Evolutionary conservation across 2,113 vertebrate genomes (phyloP).

Genomic region (Fulica atra): DNA sequence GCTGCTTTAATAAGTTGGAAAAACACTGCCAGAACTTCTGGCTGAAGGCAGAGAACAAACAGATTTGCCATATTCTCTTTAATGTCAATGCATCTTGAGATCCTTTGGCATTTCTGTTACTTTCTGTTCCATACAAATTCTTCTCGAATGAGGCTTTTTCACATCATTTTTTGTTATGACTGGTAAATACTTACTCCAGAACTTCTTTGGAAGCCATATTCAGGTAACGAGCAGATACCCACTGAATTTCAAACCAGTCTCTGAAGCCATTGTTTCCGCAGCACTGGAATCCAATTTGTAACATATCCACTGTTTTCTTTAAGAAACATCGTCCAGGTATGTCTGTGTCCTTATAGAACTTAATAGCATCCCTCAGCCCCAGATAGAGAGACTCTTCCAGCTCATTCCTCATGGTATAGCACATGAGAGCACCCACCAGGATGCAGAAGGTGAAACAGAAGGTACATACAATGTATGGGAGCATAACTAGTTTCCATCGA

Average conservation of each 20-base stretch:
- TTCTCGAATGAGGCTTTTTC: background rate
- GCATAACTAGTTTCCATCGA: conserved; percentile 87
- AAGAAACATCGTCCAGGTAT: conserved; percentile 87
- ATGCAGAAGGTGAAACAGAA: conserved; percentile 89
- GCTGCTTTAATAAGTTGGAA: background rate
- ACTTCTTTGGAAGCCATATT: conserved; percentile 85
- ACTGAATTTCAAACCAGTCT: conserved; percentile 92
- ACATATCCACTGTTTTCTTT: conserved; percentile 83
- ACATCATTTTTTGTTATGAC: background rate
- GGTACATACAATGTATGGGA: conserved; percentile 86
- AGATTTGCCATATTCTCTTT: background rate
- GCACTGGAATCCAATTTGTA: conserved; percentile 87
- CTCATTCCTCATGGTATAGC: conserved; percentile 83
- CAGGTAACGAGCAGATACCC: conserved; percentile 87
- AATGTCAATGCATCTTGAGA: background rate
- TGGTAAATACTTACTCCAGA: conserved; percentile 80
- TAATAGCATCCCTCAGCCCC: conserved; percentile 83
- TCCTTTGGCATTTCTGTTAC: background rate
- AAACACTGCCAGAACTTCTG: background rate
- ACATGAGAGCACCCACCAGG: conserved; percentile 86
- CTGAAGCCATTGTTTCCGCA: conserved; percentile 86
- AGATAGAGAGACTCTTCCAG: conserved; percentile 82
- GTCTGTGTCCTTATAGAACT: conserved; percentile 87
- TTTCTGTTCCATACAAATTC: background rate
- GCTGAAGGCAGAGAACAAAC: background rate